Percentiles rank a stretch among this genome's conserved stretches.
These are phyloP conservation scores for Cyclophora albipunctata DNA, from an alignment of 2,888 invertebrate genomes.

Conservation along the genomic window DNA sequence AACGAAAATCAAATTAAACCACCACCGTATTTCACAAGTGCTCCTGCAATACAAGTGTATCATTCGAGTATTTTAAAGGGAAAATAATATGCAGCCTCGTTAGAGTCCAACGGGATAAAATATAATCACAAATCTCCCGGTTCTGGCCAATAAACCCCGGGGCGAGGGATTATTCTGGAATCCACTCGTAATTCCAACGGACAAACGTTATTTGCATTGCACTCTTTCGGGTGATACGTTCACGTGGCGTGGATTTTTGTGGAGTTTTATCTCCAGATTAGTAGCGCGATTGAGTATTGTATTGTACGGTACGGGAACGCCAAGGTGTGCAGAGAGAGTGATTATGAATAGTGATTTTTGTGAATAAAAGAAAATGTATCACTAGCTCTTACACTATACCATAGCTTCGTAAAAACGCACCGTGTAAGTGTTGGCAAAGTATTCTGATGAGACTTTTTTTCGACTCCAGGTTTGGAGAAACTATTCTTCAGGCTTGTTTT, in stretches of 20 bases:
- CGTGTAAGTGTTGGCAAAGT: background rate
- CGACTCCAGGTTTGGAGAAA: background rate
- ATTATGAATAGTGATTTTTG: too few species aligned
- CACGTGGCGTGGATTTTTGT: background rate
- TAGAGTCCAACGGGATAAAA: slow-evolving; percentile 34
- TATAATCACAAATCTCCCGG: slow-evolving; percentile 20
- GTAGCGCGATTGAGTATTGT: background rate
- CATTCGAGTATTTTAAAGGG: slow-evolving; percentile 4
- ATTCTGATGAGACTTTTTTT: background rate
- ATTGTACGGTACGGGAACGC: slow-evolving; percentile 1
- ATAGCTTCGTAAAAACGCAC: too few species aligned
- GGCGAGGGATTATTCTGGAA: slow-evolving; percentile 24
- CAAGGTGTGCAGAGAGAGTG: background rate
- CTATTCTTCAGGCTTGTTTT: too few species aligned
- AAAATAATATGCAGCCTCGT: slow-evolving; percentile 35
- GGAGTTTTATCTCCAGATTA: too few species aligned
- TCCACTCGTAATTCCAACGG: slow-evolving; percentile 15
- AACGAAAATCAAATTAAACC: too few species aligned
- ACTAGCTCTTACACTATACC: too few species aligned
- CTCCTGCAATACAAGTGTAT: background rate
- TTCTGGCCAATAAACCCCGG: slow-evolving; percentile 31
- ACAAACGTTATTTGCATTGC: slow-evolving; percentile 19
- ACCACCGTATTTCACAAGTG: background rate
- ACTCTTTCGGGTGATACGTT: slow-evolving; percentile 3
- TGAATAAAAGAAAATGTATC: too few species aligned